phyloP scores from a whole-genome alignment of 2,797 vertebrate species.

The Semaprochilodus insignis region DNA sequence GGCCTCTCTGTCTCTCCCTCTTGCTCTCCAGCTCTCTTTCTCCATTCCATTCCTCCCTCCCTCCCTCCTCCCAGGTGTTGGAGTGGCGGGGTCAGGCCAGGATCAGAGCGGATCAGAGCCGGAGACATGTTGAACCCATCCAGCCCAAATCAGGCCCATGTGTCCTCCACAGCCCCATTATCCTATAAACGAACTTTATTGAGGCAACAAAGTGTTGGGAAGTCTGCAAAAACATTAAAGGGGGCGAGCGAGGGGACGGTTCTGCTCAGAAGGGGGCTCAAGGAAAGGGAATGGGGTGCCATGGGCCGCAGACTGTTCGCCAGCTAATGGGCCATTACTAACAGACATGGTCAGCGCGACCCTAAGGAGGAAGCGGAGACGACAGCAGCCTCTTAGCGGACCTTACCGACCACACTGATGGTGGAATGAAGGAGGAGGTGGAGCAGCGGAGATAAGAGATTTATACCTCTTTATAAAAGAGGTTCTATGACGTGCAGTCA shows the following conservation, averaged over 20 bases:
- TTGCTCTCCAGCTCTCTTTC: conserved; percentile 1
- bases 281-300: conserved; percentile 67
- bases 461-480: too few species aligned
- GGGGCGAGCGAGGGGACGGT: conserved; percentile 65
- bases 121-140: conserved; percentile 82
- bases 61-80: conserved; percentile 74
- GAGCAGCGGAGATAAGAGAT: neutral
- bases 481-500: too few species aligned
- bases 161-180: conserved; percentile 81
- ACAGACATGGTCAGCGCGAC: conserved; percentile 66
- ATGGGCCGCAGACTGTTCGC: conserved; percentile 40
- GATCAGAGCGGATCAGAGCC: conserved; percentile 74
- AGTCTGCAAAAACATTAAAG: conserved; percentile 77
- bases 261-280: conserved; percentile 62
- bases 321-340: conserved; percentile 72
- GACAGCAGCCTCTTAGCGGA: conserved; percentile 63
- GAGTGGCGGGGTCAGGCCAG: conserved; percentile 72
- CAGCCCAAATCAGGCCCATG: conserved; percentile 83
- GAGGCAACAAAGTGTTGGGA: conserved; percentile 84
- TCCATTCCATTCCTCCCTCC: conserved; percentile 4
- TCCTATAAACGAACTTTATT: conserved; percentile 85
- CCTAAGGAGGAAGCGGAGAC: conserved; percentile 69
- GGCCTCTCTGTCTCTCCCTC: conserved; percentile 50
- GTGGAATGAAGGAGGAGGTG: conserved; percentile 44
- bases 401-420: conserved; percentile 56